Evolutionary conservation across 2,797 vertebrate species (phyloP).

Genomic region (Picus viridis): DNA sequence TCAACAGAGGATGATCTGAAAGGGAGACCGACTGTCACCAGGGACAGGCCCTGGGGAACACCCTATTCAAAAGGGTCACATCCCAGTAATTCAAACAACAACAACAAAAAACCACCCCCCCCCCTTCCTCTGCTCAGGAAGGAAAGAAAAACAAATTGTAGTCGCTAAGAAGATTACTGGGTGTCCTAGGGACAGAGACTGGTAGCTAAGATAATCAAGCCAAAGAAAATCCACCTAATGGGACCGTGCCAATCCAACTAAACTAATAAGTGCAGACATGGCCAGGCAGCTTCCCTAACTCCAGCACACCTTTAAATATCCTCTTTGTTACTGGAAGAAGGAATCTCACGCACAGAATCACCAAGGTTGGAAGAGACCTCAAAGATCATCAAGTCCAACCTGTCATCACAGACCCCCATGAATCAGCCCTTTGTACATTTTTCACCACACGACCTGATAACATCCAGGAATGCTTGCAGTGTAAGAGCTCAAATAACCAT

Average conservation of each 20-base stretch:
- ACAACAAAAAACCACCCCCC: not conserved
- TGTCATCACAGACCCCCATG: too few relatives aligned
- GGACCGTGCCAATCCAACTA: not conserved
- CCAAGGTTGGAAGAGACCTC: too few relatives aligned
- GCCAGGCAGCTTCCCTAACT: rapidly evolving
- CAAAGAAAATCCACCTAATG: conserved; percentile 54
- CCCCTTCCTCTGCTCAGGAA: not conserved
- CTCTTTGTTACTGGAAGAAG: not conserved
- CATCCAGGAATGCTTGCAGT: not conserved
- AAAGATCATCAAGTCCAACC: too few relatives aligned
- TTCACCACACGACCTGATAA: not conserved
- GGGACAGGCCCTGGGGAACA: not conserved
- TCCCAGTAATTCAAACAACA: not conserved
- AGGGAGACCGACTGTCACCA: not conserved
- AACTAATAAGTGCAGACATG: not conserved
- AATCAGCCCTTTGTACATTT: not conserved
- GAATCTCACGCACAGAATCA: not conserved
- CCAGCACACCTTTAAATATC: not conserved
- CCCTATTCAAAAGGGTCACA: not conserved
- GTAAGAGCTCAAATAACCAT: not conserved
- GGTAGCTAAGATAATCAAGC: conserved; percentile 32
- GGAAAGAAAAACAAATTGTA: conserved; percentile 35
- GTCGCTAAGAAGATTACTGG: conserved; percentile 41
- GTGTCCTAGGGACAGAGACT: conserved; percentile 42
- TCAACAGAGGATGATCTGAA: not conserved